These are phyloP conservation scores for Panagrolaimus sp. DNA, from an alignment of 1,140 invertebrate species.

Conservation along the genomic window DNA sequence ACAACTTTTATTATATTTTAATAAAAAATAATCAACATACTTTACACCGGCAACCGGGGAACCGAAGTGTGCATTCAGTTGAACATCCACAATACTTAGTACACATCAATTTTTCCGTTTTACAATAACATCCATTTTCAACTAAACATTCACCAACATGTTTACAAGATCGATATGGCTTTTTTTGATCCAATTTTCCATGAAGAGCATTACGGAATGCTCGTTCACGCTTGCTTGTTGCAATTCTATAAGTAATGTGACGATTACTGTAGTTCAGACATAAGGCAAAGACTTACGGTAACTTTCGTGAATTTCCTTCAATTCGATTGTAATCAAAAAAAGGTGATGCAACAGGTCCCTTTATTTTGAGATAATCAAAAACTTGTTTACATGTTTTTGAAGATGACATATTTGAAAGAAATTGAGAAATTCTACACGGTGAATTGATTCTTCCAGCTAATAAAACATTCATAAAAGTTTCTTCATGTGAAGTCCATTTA, in stretches of 20 bases:
- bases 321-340: background rate
- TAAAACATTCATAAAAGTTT: background rate
- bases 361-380: background rate
- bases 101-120: constrained; percentile 44
- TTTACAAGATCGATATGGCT: constrained; percentile 41
- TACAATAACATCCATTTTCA: constrained; percentile 37
- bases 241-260: background rate
- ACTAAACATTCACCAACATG: constrained; percentile 41
- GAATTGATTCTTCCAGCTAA: background rate
- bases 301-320: background rate
- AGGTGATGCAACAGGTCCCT: background rate
- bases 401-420: background rate
- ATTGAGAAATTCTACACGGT: background rate
- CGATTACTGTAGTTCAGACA: background rate
- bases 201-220: constrained; percentile 43
- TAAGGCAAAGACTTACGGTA: background rate
- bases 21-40: too few relatives aligned
- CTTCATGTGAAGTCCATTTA: background rate
- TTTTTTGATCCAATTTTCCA: constrained; percentile 44
- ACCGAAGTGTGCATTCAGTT: constrained; percentile 61
- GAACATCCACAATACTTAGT: constrained; percentile 52
- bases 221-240: constrained; percentile 26
- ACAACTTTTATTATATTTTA: too few relatives aligned
- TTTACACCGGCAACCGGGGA: constrained; percentile 95
- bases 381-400: constrained; percentile 1